phyloP scores from a whole-genome alignment of 2,113 vertebrate species.

The Ceratotherium simum region DNA sequence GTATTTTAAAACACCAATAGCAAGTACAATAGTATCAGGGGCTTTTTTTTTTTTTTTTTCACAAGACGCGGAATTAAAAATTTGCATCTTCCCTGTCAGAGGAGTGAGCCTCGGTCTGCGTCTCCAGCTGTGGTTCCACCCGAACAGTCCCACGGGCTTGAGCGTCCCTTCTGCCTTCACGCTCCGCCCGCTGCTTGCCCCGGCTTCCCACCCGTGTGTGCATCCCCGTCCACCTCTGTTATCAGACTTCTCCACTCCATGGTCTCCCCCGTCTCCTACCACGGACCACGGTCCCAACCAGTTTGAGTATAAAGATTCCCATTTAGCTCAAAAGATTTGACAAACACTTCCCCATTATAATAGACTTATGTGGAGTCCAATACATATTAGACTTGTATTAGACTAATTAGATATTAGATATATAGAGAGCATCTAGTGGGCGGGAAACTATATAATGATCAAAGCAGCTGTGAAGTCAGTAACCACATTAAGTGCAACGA shows the following conservation, averaged over 20 bases:
- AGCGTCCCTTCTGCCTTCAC: constrained; percentile 24
- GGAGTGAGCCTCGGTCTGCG: neutral
- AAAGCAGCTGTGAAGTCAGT: neutral
- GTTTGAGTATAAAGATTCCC: constrained; percentile 5
- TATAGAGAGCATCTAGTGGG: neutral
- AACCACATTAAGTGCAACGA: neutral
- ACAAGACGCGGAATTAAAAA: constrained; percentile 16
- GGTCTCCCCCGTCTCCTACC: neutral
- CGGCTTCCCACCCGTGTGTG: neutral
- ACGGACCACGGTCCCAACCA: neutral
- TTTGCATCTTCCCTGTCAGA: constrained; percentile 58
- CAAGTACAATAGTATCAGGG: neutral
- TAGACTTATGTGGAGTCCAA: neutral
- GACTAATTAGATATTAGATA: neutral
- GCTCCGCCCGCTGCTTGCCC: neutral
- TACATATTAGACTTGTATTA: neutral
- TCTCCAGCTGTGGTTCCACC: neutral
- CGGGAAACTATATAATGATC: neutral
- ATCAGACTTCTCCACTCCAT: neutral
- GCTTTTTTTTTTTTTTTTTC: neutral
- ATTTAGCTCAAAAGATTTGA: neutral
- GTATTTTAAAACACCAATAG: constrained; percentile 13
- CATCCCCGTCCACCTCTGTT: neutral
- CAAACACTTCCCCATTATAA: neutral
- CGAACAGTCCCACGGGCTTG: neutral